These are phyloP conservation scores for Fragum sueziense DNA, from an alignment of 2,888 invertebrate genomes.

Conservation along the genomic window DNA sequence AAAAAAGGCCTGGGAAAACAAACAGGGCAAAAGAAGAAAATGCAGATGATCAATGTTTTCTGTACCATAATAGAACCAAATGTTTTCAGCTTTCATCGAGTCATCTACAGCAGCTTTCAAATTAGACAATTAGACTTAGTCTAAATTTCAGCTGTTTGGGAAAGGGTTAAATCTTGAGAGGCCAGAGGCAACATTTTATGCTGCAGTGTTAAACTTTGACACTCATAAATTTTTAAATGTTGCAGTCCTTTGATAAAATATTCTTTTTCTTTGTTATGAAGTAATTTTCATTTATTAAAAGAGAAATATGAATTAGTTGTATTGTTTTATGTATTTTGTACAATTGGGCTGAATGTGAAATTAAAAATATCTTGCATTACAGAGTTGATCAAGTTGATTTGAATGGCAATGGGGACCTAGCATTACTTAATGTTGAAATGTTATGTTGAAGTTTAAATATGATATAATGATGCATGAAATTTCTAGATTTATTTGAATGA, in stretches of 20 bases:
- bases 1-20: neutral
- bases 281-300: too few relatives aligned
- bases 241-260: too few relatives aligned
- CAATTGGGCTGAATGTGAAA: too few relatives aligned
- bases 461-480: too few relatives aligned
- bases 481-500: too few relatives aligned
- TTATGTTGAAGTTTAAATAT: too few relatives aligned
- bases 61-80: neutral
- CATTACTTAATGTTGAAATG: neutral
- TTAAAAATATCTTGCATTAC: too few relatives aligned
- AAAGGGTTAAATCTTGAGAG: conserved; percentile 1
- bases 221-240: neutral
- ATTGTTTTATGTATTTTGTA: too few relatives aligned
- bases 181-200: neutral
- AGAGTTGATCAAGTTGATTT: too few relatives aligned
- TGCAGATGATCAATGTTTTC: neutral
- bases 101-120: neutral
- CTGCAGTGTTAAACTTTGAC: neutral
- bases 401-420: too few relatives aligned
- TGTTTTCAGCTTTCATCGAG: neutral
- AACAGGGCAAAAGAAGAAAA: neutral
- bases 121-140: neutral
- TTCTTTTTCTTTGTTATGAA: too few relatives aligned
- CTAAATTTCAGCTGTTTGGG: neutral
- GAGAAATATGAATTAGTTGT: too few relatives aligned